A percentile compares a stretch with the other conserved stretches of the same genome.
phyloP scores from a whole-genome alignment of 2,888 invertebrate genomes.

The Nephrotoma flavescens region DNA sequence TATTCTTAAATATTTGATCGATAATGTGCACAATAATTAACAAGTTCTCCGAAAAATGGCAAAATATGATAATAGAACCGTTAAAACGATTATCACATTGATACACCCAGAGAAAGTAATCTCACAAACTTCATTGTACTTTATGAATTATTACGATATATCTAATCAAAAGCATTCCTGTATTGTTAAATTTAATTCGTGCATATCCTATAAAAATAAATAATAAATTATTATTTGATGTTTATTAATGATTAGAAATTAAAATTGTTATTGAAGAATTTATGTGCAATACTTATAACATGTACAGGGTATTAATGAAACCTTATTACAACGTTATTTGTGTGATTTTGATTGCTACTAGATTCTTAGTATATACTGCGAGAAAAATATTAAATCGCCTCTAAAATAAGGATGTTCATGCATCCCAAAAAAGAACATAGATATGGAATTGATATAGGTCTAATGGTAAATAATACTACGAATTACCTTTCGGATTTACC shows the following conservation, averaged over 20 bases:
- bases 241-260: not conserved
- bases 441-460: no score
- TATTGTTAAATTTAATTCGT: not conserved
- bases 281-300: no score
- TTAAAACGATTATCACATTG: not conserved
- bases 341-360: no score
- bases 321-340: no score
- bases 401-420: no score
- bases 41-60: not conserved
- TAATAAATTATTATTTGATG: not conserved
- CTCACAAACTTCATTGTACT: not conserved
- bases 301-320: no score
- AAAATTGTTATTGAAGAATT: not conserved
- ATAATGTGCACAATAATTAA: not conserved
- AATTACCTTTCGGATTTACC: no score
- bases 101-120: not conserved
- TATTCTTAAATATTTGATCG: not conserved
- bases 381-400: no score
- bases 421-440: no score
- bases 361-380: no score
- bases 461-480: no score
- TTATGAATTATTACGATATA: not conserved
- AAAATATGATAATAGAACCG: not conserved
- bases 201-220: not conserved
- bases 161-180: not conserved